Evolutionary conservation across 2,797 vertebrate species (phyloP).

Genomic region (Acanthis flammea): DNA sequence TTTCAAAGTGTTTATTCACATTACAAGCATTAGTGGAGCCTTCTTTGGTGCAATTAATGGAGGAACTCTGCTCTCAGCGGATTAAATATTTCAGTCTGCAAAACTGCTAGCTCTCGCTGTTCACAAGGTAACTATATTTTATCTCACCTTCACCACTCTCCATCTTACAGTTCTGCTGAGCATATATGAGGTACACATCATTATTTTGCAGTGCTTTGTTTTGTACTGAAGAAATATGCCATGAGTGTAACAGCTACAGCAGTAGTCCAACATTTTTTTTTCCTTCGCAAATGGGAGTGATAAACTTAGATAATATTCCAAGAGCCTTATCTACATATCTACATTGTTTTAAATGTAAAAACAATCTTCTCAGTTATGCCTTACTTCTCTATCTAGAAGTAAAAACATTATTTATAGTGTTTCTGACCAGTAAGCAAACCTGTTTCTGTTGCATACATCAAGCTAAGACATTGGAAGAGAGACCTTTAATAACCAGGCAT

Average conservation of each 20-base stretch:
- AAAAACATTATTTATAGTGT: background rate
- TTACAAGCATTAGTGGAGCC: background rate
- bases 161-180: background rate
- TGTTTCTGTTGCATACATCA: background rate
- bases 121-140: background rate
- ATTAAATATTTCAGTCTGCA: background rate
- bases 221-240: background rate
- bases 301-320: background rate
- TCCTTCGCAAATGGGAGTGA: background rate
- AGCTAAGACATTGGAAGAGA: background rate
- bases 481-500: background rate
- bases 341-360: background rate
- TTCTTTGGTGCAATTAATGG: background rate
- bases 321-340: background rate
- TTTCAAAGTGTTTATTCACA: background rate
- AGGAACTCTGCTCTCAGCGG: background rate
- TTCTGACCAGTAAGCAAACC: background rate
- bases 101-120: background rate
- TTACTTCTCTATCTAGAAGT: background rate
- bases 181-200: background rate
- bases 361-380: background rate
- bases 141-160: background rate
- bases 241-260: background rate
- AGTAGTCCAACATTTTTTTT: background rate
- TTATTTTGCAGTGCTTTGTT: background rate